Evolutionary conservation across 2,888 invertebrate genomes (phyloP).

Genomic region (Plebejus argus): DNA sequence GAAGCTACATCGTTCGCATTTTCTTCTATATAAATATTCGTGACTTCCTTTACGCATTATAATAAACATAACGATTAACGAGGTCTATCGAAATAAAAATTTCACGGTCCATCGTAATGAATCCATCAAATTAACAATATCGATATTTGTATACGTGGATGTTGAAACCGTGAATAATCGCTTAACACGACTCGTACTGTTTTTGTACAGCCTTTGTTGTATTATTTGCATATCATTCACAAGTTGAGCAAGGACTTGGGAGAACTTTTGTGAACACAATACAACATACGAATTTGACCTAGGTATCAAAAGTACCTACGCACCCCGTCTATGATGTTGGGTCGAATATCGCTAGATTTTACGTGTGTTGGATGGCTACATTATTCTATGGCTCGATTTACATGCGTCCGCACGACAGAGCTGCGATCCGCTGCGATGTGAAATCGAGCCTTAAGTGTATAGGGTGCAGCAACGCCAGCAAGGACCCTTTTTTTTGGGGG

Average conservation of each 20-base stretch:
- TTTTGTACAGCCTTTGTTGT: constrained; percentile 47
- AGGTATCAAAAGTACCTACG: background rate
- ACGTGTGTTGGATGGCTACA: too few relatives aligned
- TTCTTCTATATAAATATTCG: background rate
- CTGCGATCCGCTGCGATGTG: too few relatives aligned
- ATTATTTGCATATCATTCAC: constrained; percentile 49
- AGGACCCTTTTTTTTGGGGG: too few relatives aligned
- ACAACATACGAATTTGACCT: background rate
- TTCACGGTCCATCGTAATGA: constrained; percentile 11
- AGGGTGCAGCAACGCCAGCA: too few relatives aligned
- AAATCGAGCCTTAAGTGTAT: too few relatives aligned
- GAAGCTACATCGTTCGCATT: background rate
- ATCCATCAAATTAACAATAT: constrained; percentile 18
- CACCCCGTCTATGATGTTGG: too few relatives aligned
- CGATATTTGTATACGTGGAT: constrained; percentile 13
- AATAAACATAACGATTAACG: constrained; percentile 7
- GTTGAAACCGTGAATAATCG: constrained; percentile 48
- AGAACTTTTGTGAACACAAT: background rate
- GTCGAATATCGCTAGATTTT: too few relatives aligned
- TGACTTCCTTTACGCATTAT: background rate
- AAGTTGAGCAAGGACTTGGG: constrained; percentile 33
- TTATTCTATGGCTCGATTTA: too few relatives aligned
- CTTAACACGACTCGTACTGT: constrained; percentile 41
- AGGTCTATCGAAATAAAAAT: constrained; percentile 3
- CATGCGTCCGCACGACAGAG: too few relatives aligned